Evolutionary conservation across 2,797 vertebrate genomes (phyloP), one percentile per base, ranked within the genome.

Genomic region (Arnoldichthys spilopterus): DNA sequence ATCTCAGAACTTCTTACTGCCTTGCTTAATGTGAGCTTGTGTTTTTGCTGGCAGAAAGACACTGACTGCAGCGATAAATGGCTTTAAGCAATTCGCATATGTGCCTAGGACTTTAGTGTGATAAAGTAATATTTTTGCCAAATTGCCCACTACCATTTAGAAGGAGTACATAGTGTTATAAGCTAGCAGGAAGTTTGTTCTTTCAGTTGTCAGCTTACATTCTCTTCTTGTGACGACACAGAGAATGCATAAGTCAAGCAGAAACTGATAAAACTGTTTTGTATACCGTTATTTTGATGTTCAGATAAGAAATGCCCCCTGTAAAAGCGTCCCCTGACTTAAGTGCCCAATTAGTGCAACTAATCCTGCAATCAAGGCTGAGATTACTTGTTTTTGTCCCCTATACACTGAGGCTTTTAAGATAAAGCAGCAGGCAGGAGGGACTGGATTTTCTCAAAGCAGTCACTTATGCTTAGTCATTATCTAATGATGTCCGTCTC

Each of bases 281-380:
- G 9, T 51, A 32, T 43, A 47, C 47, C 8, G 59, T 32, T 63
- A 28, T 71, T 80, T 20, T 71, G 49, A 76, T 80, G 37, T 28
- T 71, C 26, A 34, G 72, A 76, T 80, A 76, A 54, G 49, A 71
- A 71, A 80, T 54, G 20, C 0, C 51, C 51, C 49, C n/a, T 22
- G 51, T 72, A 72, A 72, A 72, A 56, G 69, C 69, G 13, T 24
- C 20, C 32, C 37, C n/a, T 45, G 37, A 18, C 32, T n/a, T 49
- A 82, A 70, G 66, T 70, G 76, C 37, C 20, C 71, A 82, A 62
- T 74, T 74, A 79, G 78, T 63, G 69, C 20, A 15, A 40, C 22
- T 43, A 74, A 45, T 58, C 28, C 20, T 34, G 32, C 64, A 56
- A 63, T 73, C 62, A 11, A 32, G 56, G 56, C 45, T 56, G 37